A percentile compares a stretch with the other conserved stretches of the same genome.
These are phyloP conservation scores for Bedellia somnulentella DNA, from an alignment of 2,888 invertebrate species.

Conservation along the genomic window DNA sequence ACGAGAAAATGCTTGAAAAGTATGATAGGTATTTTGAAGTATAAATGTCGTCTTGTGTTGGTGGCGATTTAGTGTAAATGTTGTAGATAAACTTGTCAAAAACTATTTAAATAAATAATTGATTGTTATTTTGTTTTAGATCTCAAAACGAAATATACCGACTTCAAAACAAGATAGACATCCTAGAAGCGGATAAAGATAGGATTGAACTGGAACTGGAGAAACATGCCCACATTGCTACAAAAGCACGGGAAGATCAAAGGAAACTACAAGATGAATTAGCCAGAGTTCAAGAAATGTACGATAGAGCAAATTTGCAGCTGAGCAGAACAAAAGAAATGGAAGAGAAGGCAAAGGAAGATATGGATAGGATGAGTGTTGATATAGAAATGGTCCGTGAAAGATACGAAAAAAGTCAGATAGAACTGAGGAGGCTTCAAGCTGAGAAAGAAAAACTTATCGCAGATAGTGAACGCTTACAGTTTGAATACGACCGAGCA, in stretches of 20 bases:
- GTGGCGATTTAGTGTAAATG: constrained; percentile 19
- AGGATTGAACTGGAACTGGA: constrained; percentile 83
- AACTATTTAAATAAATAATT: constrained; percentile 1
- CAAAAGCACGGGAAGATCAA: constrained; percentile 82
- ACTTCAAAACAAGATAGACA: constrained; percentile 85
- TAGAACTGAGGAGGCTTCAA: constrained; percentile 79
- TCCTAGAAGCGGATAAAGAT: constrained; percentile 85
- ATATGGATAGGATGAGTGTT: constrained; percentile 72
- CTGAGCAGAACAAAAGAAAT: constrained; percentile 83
- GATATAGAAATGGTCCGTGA: constrained; percentile 88
- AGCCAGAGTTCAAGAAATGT: constrained; percentile 83
- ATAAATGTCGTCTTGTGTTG: constrained; percentile 43
- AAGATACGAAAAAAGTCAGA: constrained; percentile 84
- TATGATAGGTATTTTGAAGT: constrained; percentile 73
- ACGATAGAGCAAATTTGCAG: constrained; percentile 84
- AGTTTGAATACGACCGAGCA: constrained; percentile 84
- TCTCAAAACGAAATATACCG: constrained; percentile 89
- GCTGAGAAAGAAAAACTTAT: constrained; percentile 85
- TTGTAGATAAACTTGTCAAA: background rate
- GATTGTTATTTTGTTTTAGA: constrained; percentile 45
- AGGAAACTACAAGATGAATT: constrained; percentile 87
- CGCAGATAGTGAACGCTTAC: constrained; percentile 80
- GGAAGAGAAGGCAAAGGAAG: constrained; percentile 89
- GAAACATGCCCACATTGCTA: constrained; percentile 76
- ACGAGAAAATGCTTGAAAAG: constrained; percentile 90